Percentiles rank a stretch among this genome's conserved stretches.
Conservation (phyloP, 2,797 vertebrate species). For the Microhierax caerulescens region DNA sequence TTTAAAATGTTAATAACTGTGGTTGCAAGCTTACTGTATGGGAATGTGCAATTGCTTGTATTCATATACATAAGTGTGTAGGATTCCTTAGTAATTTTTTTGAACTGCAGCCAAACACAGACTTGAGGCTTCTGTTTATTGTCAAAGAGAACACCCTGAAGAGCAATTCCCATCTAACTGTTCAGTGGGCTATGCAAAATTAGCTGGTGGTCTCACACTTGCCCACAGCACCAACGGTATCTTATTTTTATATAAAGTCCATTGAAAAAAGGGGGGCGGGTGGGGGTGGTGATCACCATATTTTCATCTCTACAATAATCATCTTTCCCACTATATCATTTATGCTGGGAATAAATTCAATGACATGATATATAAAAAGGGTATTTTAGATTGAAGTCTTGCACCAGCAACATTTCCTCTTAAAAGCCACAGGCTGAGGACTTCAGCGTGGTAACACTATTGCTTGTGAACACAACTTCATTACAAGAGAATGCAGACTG, state of each 20-base stretch:
- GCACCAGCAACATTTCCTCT: neutral
- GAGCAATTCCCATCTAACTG: constrained; percentile 74
- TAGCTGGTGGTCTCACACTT: constrained; percentile 61
- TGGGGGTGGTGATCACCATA: neutral
- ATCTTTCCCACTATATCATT: neutral
- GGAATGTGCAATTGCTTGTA: constrained; percentile 58
- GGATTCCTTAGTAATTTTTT: constrained; percentile 75
- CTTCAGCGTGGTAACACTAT: fast-evolving
- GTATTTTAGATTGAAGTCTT: neutral
- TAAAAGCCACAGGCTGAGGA: neutral
- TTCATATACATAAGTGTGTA: constrained; percentile 73
- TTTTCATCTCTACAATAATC: neutral
- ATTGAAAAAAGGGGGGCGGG: neutral
- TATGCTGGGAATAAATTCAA: neutral
- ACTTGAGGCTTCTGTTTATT: constrained; percentile 74
- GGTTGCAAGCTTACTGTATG: constrained; percentile 60
- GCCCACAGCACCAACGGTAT: neutral
- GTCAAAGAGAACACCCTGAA: constrained; percentile 77
- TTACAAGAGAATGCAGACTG: neutral
- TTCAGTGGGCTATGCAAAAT: constrained; percentile 62
- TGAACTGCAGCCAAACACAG: constrained; percentile 73
- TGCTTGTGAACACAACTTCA: neutral
- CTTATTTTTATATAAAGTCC: neutral
- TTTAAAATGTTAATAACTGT: constrained; percentile 73
- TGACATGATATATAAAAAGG: neutral